A percentile compares a stretch with the other conserved stretches of the same genome.
Evolutionary conservation across 2,113 vertebrate species (phyloP).

Genomic region (Pelvicachromis taeniatus): DNA sequence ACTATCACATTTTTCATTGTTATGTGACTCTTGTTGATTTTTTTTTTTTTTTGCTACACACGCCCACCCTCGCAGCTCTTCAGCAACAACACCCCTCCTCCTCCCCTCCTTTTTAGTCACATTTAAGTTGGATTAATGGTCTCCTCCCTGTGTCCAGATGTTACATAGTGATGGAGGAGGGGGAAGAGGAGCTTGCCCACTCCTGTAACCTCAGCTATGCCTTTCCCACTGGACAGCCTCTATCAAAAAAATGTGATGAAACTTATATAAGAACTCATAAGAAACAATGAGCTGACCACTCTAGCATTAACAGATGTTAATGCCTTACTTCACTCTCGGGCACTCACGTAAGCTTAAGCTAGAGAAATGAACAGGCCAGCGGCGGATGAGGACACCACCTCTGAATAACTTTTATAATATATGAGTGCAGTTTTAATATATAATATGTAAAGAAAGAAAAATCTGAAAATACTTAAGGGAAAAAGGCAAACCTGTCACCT

Average conservation of each 20-base stretch:
- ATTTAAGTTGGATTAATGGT: slow-evolving; percentile 66
- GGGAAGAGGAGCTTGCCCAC: slow-evolving; percentile 39
- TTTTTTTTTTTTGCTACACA: background rate
- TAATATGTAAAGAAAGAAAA: background rate
- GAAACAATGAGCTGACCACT: background rate
- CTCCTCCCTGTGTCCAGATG: slow-evolving; percentile 72
- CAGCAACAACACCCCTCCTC: background rate
- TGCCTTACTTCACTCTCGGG: background rate
- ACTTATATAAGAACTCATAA: slow-evolving; percentile 22
- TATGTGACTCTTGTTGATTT: background rate
- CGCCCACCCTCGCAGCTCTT: slow-evolving; percentile 4
- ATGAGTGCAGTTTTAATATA: background rate
- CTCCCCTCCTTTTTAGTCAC: slow-evolving; percentile 14
- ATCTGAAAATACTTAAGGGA: background rate
- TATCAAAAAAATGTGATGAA: background rate
- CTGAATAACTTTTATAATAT: background rate
- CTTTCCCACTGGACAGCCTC: slow-evolving; percentile 14
- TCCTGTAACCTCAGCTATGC: slow-evolving; percentile 26
- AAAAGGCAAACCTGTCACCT: background rate
- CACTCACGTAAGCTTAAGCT: background rate
- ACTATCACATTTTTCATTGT: background rate
- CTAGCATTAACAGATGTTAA: background rate
- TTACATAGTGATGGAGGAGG: slow-evolving; percentile 60
- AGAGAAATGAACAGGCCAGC: background rate
- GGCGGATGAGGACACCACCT: background rate